Evolutionary conservation across 2,888 invertebrate species (phyloP).

Genomic region (Athetis lepigone): DNA sequence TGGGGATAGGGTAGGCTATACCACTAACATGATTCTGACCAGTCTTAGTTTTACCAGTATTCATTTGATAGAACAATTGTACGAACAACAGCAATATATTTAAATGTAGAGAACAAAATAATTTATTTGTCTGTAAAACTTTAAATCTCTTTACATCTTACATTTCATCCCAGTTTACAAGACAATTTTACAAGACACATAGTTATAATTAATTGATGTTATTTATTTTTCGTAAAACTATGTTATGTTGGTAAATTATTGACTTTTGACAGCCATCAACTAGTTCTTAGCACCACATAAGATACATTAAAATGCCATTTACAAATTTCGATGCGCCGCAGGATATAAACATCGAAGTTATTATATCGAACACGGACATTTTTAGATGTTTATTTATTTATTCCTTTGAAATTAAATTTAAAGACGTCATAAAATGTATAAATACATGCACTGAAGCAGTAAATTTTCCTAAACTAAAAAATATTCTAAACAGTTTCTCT

Average conservation of each 20-base stretch:
- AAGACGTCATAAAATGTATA: conserved; percentile 59
- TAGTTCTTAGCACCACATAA: conserved; percentile 27
- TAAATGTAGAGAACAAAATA: no score
- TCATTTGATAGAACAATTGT: neutral
- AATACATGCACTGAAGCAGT: conserved; percentile 58
- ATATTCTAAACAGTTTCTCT: conserved; percentile 69
- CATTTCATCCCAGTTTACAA: neutral
- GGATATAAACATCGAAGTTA: conserved; percentile 42
- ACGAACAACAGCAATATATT: no score
- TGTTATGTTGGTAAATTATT: conserved; percentile 17
- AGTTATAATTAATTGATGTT: conserved; percentile 7
- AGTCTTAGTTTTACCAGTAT: neutral
- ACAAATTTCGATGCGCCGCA: conserved; percentile 32
- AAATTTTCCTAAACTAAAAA: conserved; percentile 61
- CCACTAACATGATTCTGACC: no score
- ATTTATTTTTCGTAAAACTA: conserved; percentile 21
- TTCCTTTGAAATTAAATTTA: conserved; percentile 56
- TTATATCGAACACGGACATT: conserved; percentile 40
- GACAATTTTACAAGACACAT: neutral
- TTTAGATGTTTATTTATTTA: conserved; percentile 46
- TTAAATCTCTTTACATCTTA: conserved; percentile 5
- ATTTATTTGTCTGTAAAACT: neutral
- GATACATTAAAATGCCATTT: conserved; percentile 40
- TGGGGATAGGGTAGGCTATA: neutral
- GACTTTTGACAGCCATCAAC: conserved; percentile 11